Evolutionary conservation across 2,888 invertebrate genomes (phyloP), one percentile per base, ranked within the genome.

Genomic region (Scrobipalpa atriplicella): DNA sequence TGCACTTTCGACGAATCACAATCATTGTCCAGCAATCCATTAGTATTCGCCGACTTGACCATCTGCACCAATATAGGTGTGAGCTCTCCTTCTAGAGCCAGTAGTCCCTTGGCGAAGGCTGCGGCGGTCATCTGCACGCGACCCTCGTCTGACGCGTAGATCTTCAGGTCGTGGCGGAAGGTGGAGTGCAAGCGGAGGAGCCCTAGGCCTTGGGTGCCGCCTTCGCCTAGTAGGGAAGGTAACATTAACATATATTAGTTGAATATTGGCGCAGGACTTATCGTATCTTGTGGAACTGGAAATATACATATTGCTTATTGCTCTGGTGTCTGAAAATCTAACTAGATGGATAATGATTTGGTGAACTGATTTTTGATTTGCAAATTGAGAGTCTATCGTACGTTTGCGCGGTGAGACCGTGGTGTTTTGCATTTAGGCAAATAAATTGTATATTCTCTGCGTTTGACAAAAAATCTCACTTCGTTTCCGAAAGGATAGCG

Each of bases 81-180:
- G 51, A 99, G 93, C 88, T 99, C 99, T 0, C 99, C 99, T 87
- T 99, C 99, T 64, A 99, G 85, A 0, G 99, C 99, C 9, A 99
- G 93, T 39, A 99, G 93, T 0, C 99, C 99, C 93, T 99, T 99
- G 2, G 99, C 99, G 89, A 99, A 99, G 1, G 99, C 99, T 0
- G 99, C 99, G 0, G 99, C 99, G 0, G 99, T 99, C 99, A 99
- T 99, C 90, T 99, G 99, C 1, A 99, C 99, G 67, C 99, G 94
- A 2, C 99, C 99, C 86, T 99, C 99, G 86, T 99, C 99, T 0
- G 99, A 99, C 0, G 99, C 99, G 89, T 99, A 99, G 76, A 99
- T 99, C 93, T 99, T 99, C 69, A 99, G 94, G 87, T 99, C 99
- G 87, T 99, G 99, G 0, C 99, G 96, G 91, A 98, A 99, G 0